Percentiles rank a stretch among this genome's conserved stretches.
Conservation (phyloP, 2,888 invertebrate genomes). For the Dynastes grantii region DNA sequence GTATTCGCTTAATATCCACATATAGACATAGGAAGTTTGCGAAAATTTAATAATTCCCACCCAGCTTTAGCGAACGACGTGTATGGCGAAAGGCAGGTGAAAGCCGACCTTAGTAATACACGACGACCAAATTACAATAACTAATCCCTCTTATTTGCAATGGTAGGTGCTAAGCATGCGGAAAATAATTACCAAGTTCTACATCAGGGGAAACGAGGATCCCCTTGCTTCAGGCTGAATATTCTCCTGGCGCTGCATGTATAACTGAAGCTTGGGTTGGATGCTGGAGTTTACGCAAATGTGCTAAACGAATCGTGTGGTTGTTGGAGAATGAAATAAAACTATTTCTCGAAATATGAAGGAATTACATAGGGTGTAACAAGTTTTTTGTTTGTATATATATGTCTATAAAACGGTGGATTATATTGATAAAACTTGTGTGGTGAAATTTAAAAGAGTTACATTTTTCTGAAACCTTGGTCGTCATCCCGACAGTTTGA, state of each 20-base stretch:
- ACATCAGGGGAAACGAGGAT: not conserved
- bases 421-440: too few relatives aligned
- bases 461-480: too few relatives aligned
- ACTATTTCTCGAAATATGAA: too few relatives aligned
- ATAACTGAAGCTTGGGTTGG: not conserved
- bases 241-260: not conserved
- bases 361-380: too few relatives aligned
- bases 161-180: conserved; percentile 4
- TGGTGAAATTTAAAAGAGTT: too few relatives aligned
- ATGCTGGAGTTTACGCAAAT: too few relatives aligned
- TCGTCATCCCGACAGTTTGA: too few relatives aligned
- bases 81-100: conserved; percentile 15
- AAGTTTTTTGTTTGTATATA: too few relatives aligned
- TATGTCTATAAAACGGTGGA: too few relatives aligned
- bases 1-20: not conserved
- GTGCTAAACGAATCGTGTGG: too few relatives aligned
- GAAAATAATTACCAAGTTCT: conserved; percentile 20
- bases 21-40: conserved; percentile 8
- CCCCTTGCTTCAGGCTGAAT: not conserved
- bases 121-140: conserved; percentile 10
- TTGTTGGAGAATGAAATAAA: too few relatives aligned
- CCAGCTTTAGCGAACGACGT: not conserved
- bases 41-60: conserved; percentile 8
- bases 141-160: conserved; percentile 34
- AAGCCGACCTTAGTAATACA: conserved; percentile 8